Percentiles rank a stretch among this genome's conserved stretches.
Evolutionary conservation across 2,888 invertebrate genomes (phyloP).

Genomic region (Geotrupes spiniger): DNA sequence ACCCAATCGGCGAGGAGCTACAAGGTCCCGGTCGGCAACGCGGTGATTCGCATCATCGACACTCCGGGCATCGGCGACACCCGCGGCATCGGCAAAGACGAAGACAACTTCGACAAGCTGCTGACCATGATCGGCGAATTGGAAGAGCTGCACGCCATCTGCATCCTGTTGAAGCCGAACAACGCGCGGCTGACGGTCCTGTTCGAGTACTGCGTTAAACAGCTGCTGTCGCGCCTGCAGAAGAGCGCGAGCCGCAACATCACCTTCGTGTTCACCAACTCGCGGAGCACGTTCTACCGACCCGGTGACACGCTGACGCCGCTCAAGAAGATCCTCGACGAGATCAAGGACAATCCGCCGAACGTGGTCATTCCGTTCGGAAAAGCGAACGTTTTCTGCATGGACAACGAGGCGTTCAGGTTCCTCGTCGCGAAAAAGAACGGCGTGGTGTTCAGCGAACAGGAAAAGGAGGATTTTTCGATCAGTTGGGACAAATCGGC

Average conservation of each 20-base stretch:
- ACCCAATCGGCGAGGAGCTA: constrained; percentile 16
- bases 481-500: constrained; percentile 21
- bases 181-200: constrained; percentile 21
- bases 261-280: constrained; percentile 25
- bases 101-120: constrained; percentile 38
- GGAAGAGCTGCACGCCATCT: constrained; percentile 22
- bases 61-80: constrained; percentile 32
- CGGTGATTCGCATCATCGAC: constrained; percentile 18
- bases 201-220: constrained; percentile 26
- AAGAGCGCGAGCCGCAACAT: constrained; percentile 23
- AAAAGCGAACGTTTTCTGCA: constrained; percentile 19
- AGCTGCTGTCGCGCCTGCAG: constrained; percentile 22
- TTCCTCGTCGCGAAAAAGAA: constrained; percentile 16
- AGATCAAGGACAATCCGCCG: constrained; percentile 15
- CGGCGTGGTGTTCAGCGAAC: constrained; percentile 9
- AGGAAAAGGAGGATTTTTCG: constrained; percentile 11
- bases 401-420: constrained; percentile 25
- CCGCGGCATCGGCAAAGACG: constrained; percentile 33
- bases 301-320: constrained; percentile 24
- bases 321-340: constrained; percentile 11
- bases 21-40: constrained; percentile 1
- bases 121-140: constrained; percentile 18
- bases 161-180: constrained; percentile 26
- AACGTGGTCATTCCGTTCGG: constrained; percentile 18
- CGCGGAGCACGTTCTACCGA: constrained; percentile 21